Evolutionary conservation across 2,888 invertebrate species (phyloP), one percentile per base, ranked within the genome.

Genomic region (Conops quadrifasciatus): DNA sequence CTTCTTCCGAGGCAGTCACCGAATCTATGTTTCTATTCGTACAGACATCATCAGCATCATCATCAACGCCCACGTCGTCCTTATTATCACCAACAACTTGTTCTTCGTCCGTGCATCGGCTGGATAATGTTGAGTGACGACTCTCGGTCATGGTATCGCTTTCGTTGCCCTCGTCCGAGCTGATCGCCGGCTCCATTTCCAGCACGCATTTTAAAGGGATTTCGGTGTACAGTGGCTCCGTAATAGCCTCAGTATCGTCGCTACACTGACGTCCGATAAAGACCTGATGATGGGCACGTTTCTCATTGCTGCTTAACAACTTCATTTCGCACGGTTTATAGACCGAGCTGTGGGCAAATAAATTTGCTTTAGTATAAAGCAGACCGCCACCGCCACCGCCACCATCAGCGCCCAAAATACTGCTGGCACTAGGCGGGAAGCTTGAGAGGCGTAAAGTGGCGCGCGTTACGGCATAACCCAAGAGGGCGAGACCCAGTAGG

Each of bases 321-420:
- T 81, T 84, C 43, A 83, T 76, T 74, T 85, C 84, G 67, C 85
- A 85, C 11, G 84, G 82, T 69, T 78, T 82, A 70, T 84, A 84
- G 3, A 83, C 82, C 26, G 77, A 75, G 78, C 75, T 9, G 78
- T 75, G 0, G 78, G 81, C 51, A 9, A 80, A 64, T 5, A 83
- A 70, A 77, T 82, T 83, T 13, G 78, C 76, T 26, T 81, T 81
- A 15, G 78, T 77, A 71, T 81, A 84, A 28, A 67, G 47, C 72
- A 81, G 83, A 43, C 80, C 77, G 21, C 81, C 82, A 7, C 80
- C 79, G 4, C 80, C 80, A n/a, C 73, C 78, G 1, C 78, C 72
- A 36, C 36, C 36, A 36, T 4, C 9, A 7, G 36, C 9, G 36
- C 5, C 4, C 9, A 36, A 9, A 36, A n/a, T n/a, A n/a, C n/a